Evolutionary conservation across 1,140 invertebrate species (phyloP), one percentile per base, ranked within the genome.

Genomic region (Thaumatotibia leucotreta): DNA sequence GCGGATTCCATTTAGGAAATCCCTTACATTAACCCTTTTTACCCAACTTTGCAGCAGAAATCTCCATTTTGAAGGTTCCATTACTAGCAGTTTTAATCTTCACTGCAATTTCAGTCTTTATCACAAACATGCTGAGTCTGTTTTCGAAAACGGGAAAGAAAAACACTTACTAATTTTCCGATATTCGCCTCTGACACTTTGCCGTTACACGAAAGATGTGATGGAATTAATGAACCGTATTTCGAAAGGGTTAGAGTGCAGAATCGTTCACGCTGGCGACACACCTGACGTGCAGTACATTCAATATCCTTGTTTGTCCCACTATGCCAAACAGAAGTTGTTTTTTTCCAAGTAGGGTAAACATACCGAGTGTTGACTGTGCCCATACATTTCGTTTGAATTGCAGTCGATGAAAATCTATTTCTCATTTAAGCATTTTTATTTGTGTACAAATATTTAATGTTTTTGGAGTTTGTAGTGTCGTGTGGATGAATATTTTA

Each of bases 261-360:
- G 24, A 52, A 11, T 52, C 23, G 23, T 24, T 27, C 10, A 14
- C 22, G 50, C 20, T n/a, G 10, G 50, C 22, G n/a, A 1, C 20
- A 6, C 23, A 52, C 50, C 50, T 52, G 50, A 24, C 50, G 50
- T 27, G 17, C 39, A 45, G 50, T 52, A 52, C 61, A 68, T 74
- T 70, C 67, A 74, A 72, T 74, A 67, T 54, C 35, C 67, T 67
- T 72, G 72, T 74, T 70, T 72, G 68, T 64, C 49, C 10, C 62
- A 33, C 49, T 29, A 31, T 27, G 45, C 39, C 35, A 62, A 74
- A 72, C 69, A 68, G 68, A 24, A 32, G 39, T 61, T 68, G 50
- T 66, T 39, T 72, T 72, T 72, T 73, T 69, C 61, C 31, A 62
- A 61, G 50, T 64, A 31, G 22, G 52, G 52, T 33, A 65, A 61